Evolutionary conservation across 2,113 vertebrate species (phyloP).

Genomic region (Ammodramus savannarum): DNA sequence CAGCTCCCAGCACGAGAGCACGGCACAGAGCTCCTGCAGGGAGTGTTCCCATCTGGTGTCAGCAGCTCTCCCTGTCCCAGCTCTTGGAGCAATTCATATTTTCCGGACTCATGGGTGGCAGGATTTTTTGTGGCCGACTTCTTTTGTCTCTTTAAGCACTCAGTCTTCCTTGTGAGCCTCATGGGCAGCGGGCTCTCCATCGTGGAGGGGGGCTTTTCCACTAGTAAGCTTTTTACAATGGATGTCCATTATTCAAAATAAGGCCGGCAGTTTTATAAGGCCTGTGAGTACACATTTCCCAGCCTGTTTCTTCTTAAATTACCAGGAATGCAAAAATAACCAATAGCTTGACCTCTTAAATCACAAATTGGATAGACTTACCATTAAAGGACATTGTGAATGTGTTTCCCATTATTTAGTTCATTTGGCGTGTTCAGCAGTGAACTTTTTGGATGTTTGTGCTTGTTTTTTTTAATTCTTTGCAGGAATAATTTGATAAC

Average conservation of each 20-base stretch:
- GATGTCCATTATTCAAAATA: conserved; percentile 71
- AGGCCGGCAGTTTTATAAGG: conserved; percentile 72
- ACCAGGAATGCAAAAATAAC: conserved; percentile 77
- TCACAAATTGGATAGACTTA: conserved; percentile 76
- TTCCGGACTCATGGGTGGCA: conserved; percentile 47
- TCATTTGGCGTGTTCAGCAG: conserved; percentile 73
- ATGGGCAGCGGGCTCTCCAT: conserved; percentile 17
- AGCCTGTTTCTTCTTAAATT: conserved; percentile 74
- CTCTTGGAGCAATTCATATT: conserved; percentile 10
- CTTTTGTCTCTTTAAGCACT: conserved; percentile 12
- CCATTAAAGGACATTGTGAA: conserved; percentile 75
- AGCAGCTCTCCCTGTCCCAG: neutral
- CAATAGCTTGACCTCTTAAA: conserved; percentile 78
- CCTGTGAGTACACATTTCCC: conserved; percentile 62
- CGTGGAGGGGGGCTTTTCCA: conserved; percentile 42
- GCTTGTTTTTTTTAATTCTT: neutral
- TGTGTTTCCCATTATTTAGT: conserved; percentile 81
- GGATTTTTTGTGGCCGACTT: conserved; percentile 9
- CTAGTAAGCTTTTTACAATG: conserved; percentile 51
- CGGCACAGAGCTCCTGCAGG: accelerated
- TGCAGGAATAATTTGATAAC: conserved; percentile 58
- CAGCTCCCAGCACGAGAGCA: neutral
- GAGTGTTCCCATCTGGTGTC: conserved; percentile 20
- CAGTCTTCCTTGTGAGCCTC: conserved; percentile 38
- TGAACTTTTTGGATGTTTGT: conserved; percentile 64